Percentiles rank a stretch among this genome's conserved stretches.
phyloP scores from a whole-genome alignment of 2,888 invertebrate species.

The Agapostemon virescens region DNA sequence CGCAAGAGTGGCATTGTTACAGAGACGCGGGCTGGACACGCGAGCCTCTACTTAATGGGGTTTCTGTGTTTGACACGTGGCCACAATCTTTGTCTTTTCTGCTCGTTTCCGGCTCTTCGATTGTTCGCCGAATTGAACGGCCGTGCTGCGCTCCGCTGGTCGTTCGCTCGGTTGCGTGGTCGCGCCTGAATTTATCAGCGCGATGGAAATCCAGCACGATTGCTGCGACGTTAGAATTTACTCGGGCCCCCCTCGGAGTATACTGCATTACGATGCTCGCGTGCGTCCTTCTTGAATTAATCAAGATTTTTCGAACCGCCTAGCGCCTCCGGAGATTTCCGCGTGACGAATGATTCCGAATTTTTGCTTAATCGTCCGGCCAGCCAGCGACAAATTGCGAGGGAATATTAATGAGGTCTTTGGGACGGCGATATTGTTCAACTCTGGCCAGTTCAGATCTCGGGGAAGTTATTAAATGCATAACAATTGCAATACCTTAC shows the following conservation, averaged over 20 bases:
- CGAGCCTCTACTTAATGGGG: constrained; percentile 73
- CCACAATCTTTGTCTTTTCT: constrained; percentile 62
- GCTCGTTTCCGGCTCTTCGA: constrained; percentile 48
- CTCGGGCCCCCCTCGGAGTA: not conserved
- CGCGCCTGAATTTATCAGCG: constrained; percentile 31
- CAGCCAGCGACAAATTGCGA: not conserved
- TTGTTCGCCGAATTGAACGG: constrained; percentile 44
- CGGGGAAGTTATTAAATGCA: not conserved
- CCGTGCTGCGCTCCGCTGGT: constrained; percentile 2
- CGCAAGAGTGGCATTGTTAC: constrained; percentile 66
- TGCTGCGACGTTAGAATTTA: constrained; percentile 17
- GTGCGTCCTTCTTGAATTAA: not conserved
- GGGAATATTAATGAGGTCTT: not conserved
- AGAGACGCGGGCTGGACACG: constrained; percentile 63
- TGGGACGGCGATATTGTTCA: not conserved
- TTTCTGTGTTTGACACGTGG: constrained; percentile 73
- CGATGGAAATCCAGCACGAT: constrained; percentile 8
- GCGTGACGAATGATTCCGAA: not conserved
- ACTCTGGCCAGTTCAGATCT: not conserved
- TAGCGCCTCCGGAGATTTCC: too few species aligned
- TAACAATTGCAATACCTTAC: not conserved
- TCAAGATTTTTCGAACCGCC: not conserved
- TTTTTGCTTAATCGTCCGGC: not conserved
- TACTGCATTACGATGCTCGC: constrained; percentile 13
- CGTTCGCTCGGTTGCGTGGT: constrained; percentile 1